Evolutionary conservation across 2,888 invertebrate species (phyloP).

Genomic region (Eupithecia insigniata): DNA sequence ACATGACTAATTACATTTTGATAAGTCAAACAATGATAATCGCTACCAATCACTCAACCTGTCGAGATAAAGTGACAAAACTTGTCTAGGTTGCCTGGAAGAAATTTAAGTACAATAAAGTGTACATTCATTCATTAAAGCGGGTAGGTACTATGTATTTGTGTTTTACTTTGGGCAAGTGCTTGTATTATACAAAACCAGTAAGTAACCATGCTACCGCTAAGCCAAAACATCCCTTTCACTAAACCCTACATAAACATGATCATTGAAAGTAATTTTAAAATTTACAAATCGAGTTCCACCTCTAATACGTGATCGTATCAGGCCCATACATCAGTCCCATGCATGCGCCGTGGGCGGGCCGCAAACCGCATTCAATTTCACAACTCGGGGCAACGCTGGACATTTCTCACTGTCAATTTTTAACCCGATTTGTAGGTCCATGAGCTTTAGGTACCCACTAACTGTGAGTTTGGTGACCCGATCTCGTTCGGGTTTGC

Average conservation of each 20-base stretch:
- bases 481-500: neutral
- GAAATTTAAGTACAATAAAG: no score
- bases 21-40: no score
- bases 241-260: neutral
- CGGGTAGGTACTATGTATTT: no score
- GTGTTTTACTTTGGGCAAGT: neutral
- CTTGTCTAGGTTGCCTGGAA: no score
- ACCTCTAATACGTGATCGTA: conserved; percentile 29
- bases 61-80: neutral
- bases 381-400: conserved; percentile 29
- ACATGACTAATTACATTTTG: neutral
- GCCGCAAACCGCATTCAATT: conserved; percentile 44
- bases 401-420: conserved; percentile 47
- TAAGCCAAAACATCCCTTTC: neutral
- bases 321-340: conserved; percentile 36
- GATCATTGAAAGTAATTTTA: conserved; percentile 13
- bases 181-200: neutral
- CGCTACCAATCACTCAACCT: neutral
- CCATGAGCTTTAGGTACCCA: neutral
- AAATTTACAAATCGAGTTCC: conserved; percentile 4
- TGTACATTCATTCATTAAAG: no score
- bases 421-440: conserved; percentile 20
- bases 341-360: conserved; percentile 17
- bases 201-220: neutral
- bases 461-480: neutral